These are phyloP conservation scores for Drosophila tani DNA, from an alignment of 1,140 invertebrate genomes.

Conservation along the genomic window DNA sequence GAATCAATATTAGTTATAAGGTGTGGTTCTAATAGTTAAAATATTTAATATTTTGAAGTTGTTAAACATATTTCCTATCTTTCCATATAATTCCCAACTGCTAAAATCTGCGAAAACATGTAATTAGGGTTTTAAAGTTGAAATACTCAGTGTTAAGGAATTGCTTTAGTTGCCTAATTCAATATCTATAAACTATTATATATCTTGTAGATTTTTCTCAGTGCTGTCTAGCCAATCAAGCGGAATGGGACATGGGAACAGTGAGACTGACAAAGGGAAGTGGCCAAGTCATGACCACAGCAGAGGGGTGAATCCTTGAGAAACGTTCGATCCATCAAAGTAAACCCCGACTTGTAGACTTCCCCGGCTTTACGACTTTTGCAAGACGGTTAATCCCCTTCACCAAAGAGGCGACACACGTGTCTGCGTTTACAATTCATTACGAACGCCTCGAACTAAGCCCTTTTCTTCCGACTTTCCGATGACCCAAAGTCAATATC, in stretches of 20 bases:
- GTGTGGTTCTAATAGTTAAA: too few species aligned
- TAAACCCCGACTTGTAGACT: conserved; percentile 15
- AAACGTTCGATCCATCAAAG: conserved; percentile 45
- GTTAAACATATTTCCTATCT: too few species aligned
- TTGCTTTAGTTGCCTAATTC: neutral
- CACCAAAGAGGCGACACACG: conserved; percentile 49
- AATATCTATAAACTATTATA: too few species aligned
- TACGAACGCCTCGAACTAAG: conserved; percentile 62
- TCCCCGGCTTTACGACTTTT: neutral
- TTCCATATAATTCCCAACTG: too few species aligned
- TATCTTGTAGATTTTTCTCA: neutral
- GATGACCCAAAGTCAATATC: conserved; percentile 66
- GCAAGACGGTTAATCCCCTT: conserved; percentile 28
- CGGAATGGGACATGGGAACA: conserved; percentile 48
- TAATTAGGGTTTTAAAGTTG: too few species aligned
- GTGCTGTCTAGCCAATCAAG: conserved; percentile 42
- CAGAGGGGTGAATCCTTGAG: conserved; percentile 37
- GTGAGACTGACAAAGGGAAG: conserved; percentile 6
- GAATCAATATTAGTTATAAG: too few species aligned
- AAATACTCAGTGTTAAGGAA: too few species aligned
- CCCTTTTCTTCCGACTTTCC: conserved; percentile 41
- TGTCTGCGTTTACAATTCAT: conserved; percentile 80
- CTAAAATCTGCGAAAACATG: too few species aligned
- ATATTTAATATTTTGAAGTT: too few species aligned
- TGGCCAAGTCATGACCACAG: conserved; percentile 10